These are phyloP conservation scores for Leuciscus waleckii DNA, from an alignment of 2,797 vertebrate genomes.

Conservation along the genomic window DNA sequence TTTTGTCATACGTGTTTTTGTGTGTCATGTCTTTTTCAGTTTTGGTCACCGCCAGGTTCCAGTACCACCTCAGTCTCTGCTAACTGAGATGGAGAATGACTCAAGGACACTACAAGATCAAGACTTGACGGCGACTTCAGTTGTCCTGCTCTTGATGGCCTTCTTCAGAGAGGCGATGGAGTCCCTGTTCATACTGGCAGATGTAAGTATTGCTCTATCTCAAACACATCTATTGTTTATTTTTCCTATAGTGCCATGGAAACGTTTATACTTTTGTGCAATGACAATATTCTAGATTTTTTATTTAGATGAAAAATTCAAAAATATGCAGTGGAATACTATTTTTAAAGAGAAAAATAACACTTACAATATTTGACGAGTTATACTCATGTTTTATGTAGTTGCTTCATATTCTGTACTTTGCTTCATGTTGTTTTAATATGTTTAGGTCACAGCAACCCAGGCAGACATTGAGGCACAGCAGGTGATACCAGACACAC, in stretches of 20 bases:
- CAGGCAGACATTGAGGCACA: not conserved
- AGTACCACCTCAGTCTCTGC: too few relatives aligned
- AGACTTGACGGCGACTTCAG: not conserved
- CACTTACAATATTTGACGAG: not conserved
- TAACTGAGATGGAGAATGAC: not conserved
- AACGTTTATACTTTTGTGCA: not conserved
- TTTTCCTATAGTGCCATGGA: not conserved
- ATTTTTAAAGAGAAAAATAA: too few relatives aligned
- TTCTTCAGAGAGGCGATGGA: not conserved
- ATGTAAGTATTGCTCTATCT: not conserved
- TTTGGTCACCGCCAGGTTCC: too few relatives aligned
- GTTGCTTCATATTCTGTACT: not conserved
- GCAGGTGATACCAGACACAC: too few relatives aligned
- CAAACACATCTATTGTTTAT: not conserved
- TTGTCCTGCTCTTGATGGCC: not conserved
- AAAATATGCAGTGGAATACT: too few relatives aligned
- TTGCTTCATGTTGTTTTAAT: not conserved
- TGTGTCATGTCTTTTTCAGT: too few relatives aligned
- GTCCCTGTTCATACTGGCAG: not conserved
- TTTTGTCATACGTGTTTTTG: too few relatives aligned
- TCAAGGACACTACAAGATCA: not conserved
- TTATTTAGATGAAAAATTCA: too few relatives aligned
- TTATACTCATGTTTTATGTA: not conserved
- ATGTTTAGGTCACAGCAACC: not conserved
- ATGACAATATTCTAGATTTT: too few relatives aligned